Evolutionary conservation across 92 coral and sea anemone species (phyloP), one percentile per base, ranked within the genome.

Genomic region (Epizoanthus rinbou): DNA sequence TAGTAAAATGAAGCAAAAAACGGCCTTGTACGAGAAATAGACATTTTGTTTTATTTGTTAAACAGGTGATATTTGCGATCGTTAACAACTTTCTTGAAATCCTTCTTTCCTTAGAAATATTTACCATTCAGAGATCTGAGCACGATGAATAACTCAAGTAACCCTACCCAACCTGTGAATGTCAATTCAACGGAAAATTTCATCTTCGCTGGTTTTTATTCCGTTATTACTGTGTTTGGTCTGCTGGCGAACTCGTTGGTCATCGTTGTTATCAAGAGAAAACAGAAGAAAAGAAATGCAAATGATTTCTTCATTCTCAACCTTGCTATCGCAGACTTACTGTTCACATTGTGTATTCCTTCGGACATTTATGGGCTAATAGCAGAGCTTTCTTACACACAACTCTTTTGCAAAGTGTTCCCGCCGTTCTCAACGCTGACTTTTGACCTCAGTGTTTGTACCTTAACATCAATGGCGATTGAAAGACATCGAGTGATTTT

Each of bases 331-430:
- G 22, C 82, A 78, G 82, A 78, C 39, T 24, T 78, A 0, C 22
- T 78, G 3, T 78, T 78, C 47, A 78, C 82, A 1, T 23, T 78
- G 82, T 78, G 82, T 23, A 78, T 78, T 62, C 82, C 82, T 5
- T 52, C 71, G 3, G 82, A 78, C 47, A 78, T 78, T 15, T 78
- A 78, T 63, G 82, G 82, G 22, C 43, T 78, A 10, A 22, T 78
- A 16, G 57, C 22, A 8, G 45, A 62, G 25, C 57, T 47, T 10
- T 21, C 67, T 35, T 78, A 78, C 56, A 78, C 70, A 28, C 57
- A 11, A 37, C 57, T 62, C 3, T 78, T 21, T 41, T 78, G 82
- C 18, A 78, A 78, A 43, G 17, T 78, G 28, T 63, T 78, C 53
- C 82, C 82, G 8, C 82, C 82, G 4, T 78, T 78, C 22, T 22